Percentiles rank a stretch among this genome's conserved stretches.
Evolutionary conservation across 2,888 invertebrate genomes (phyloP).

Genomic region (Caenorhabditis sp.): DNA sequence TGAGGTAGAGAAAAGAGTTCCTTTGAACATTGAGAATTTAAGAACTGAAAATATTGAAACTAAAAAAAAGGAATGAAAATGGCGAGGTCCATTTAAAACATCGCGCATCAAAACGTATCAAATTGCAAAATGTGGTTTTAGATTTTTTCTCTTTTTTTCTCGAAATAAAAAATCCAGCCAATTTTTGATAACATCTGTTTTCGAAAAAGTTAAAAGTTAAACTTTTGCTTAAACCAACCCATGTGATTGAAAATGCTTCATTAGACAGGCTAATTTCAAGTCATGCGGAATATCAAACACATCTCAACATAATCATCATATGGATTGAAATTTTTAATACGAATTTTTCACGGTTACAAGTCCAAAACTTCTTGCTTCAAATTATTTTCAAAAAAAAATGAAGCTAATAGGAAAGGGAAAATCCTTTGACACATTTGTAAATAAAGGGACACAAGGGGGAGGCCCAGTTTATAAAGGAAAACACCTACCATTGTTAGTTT

Average conservation of each 20-base stretch:
- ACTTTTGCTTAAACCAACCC: too few relatives aligned
- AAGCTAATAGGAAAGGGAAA: background rate
- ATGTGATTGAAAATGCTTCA: too few relatives aligned
- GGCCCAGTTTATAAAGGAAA: background rate
- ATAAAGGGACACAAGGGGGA: background rate
- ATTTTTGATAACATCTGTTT: background rate
- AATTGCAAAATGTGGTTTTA: background rate
- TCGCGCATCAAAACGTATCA: slow-evolving; percentile 1
- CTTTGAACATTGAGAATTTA: background rate
- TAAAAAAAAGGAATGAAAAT: too few relatives aligned
- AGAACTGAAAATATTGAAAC: background rate
- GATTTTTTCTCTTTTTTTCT: background rate
- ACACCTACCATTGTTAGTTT: background rate
- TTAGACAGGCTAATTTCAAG: too few relatives aligned
- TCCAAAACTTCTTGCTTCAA: background rate
- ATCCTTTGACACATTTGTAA: background rate
- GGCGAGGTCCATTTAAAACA: background rate
- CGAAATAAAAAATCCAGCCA: background rate
- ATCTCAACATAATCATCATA: too few relatives aligned
- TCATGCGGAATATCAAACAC: too few relatives aligned
- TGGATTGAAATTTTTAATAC: background rate
- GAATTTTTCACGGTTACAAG: background rate
- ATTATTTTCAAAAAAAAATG: background rate
- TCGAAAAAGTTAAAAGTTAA: background rate
- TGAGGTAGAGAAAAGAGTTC: too few relatives aligned